Conservation (phyloP, 1,140 invertebrate genomes). For the Bombus confusus region DNA sequence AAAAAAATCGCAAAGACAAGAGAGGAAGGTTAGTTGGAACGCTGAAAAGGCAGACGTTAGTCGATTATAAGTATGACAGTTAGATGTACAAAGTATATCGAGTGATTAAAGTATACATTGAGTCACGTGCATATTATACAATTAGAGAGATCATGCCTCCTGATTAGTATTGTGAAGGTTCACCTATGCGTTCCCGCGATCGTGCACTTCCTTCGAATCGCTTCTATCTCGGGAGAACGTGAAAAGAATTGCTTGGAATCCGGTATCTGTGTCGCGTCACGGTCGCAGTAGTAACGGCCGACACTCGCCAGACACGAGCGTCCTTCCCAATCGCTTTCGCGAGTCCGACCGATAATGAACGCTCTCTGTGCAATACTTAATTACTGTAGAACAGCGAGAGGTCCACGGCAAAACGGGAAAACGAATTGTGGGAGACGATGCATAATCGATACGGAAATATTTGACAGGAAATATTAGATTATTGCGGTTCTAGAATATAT, state of each 20-base stretch:
- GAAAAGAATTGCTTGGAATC: not conserved
- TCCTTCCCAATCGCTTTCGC: not conserved
- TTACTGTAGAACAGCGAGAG: slow-evolving; percentile 38
- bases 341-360: not conserved
- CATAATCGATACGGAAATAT: slow-evolving; percentile 5
- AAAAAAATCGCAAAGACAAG: not conserved
- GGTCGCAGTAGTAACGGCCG: slow-evolving; percentile 26
- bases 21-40: slow-evolving; percentile 16
- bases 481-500: not conserved
- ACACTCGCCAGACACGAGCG: slow-evolving; percentile 13
- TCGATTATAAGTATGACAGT: slow-evolving; percentile 45
- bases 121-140: slow-evolving; percentile 59
- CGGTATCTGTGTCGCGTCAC: not conserved
- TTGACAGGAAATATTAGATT: not conserved
- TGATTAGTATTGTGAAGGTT: slow-evolving; percentile 36
- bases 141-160: slow-evolving; percentile 59
- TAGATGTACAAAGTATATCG: slow-evolving; percentile 30
- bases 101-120: slow-evolving; percentile 42
- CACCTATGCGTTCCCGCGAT: slow-evolving; percentile 18
- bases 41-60: slow-evolving; percentile 54
- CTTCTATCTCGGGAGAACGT: not conserved
- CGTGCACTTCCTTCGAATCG: slow-evolving; percentile 10
- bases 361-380: not conserved
- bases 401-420: slow-evolving; percentile 7
- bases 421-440: not conserved